Base-by-base conservation (phyloP, 2,797 vertebrate species). In the Urophycis tenuis region DNA sequence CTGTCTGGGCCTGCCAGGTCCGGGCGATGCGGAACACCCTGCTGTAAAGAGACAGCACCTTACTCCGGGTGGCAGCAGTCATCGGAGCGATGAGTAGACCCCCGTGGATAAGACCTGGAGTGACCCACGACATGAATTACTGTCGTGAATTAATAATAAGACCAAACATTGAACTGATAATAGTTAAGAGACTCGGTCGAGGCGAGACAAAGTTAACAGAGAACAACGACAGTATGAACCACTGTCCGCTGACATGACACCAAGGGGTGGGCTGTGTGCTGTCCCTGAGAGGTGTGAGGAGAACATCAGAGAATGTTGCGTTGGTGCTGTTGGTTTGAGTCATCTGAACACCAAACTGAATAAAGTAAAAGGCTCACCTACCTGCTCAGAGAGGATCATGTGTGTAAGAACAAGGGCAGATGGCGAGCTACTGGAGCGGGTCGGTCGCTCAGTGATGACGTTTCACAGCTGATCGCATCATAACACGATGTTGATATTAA, bases 1-100 rank as follows among this genome's bases (percentile, higher is more conserved):
- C 92, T 0, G 92, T 95, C 19, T 93, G 91, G 0, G 96, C 94
- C 74, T 94, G 93, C 97, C 97, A 99, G 71, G 79, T 92, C 67
- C 91, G 94, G n/a, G 94, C 94, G 0, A 98, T 91, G 75, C 91
- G 93, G 84, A 98, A 92, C 82, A 98, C 91, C 74, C 86, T 93
- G 79, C 90, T 94, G 85, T 99, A 99, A 77, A 99, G 93, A 29
- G 94, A 90, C 74, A 99, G 89, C 74, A 98, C 96, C 72, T 95
- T 90, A 78, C 87, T 90, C 74, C 94, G 93, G n/a, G 94, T 92
- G n/a, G 91, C 90, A 70, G 90, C 76, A 64, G 87, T 94, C 96
- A 96, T 96, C 90, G 79, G 83, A 83, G 80, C 78, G 39, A 74
- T 32, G 17, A 15, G 49, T n/a, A n/a, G 3, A 8, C 19, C n/a